Base-by-base conservation (phyloP, 1,140 invertebrate species). In the Mycetomoellerius zeteki region DNA sequence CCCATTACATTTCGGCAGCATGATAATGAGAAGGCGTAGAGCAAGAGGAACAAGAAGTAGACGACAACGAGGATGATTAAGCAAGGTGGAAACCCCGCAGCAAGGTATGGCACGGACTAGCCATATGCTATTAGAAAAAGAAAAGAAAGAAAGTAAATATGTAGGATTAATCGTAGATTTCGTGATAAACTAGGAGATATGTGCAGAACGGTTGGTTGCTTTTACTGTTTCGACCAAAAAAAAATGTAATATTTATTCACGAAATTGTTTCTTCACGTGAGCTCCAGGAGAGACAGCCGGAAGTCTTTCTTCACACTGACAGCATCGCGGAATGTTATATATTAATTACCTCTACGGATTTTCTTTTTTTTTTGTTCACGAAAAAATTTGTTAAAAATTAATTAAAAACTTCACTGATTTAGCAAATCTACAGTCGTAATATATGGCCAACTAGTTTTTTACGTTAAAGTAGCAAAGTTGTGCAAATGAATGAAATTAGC, bases 1-100 rank as follows among this genome's bases (percentile, higher is more conserved):
- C 58, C 75, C 77, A 85, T 86, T 89, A 91, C 71, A 72, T 86
- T 90, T 90, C 89, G 90, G 77, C 78, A 88, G 65, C n/a, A 30
- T 52, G 82, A 64, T 87, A 88, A 91, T 88, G 86, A 91, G 78
- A 89, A 89, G 82, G 86, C 78, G 52, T 85, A 75, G 62, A 82
- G 73, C 30, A 72, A 73, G 60, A 78, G 54, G n/a, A 76, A 77
- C 47, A 87, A 78, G 56, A 73, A 65, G 71, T 71, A 52, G 21
- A 62, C 64, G 50, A 85, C 50, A 58, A 60, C 43, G 21, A 86
- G 73, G 47, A 60, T 58, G 72, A 5, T 85, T 52, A 37, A 50
- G 58, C 43, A 76, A 77, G 54, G 37, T 71, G 19, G 65, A n/a
- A 72, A 24, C 50, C 37, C 54, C 80, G 52, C 52, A 82, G 33